Percentiles rank a stretch among this genome's conserved stretches.
Conservation (phyloP, 2,113 vertebrate genomes). For the Argyrosomus japonicus region DNA sequence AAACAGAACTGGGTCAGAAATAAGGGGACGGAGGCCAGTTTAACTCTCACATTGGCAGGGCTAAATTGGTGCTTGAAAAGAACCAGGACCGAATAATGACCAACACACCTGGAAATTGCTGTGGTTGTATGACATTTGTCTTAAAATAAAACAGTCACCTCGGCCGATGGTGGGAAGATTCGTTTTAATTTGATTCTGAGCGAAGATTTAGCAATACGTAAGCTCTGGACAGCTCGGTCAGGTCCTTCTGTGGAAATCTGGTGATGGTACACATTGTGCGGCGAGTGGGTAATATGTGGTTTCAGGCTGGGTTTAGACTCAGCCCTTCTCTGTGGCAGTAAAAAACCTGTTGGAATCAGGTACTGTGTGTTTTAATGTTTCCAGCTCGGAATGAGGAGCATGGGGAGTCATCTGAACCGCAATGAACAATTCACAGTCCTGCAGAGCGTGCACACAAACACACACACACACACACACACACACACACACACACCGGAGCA, state of each 20-base stretch:
- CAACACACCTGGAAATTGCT: conserved; percentile 64
- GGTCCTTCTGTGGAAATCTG: conserved; percentile 54
- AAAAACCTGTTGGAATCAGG: conserved; percentile 74
- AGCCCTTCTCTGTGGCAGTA: conserved; percentile 68
- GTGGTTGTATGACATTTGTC: conserved; percentile 36
- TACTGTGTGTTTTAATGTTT: conserved; percentile 66
- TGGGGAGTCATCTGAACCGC: conserved; percentile 72
- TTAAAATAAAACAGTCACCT: conserved; percentile 49
- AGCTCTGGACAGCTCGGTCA: conserved; percentile 27
- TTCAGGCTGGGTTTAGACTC: conserved; percentile 68
- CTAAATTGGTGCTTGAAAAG: conserved; percentile 55
- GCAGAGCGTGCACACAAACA: conserved; percentile 23
- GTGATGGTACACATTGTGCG: conserved; percentile 42
- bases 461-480: conserved; percentile 33
- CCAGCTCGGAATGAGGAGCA: conserved; percentile 72
- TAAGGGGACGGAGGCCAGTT: conserved; percentile 63
- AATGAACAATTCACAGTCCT: conserved; percentile 60
- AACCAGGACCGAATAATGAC: conserved; percentile 52
- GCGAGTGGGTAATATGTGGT: conserved; percentile 65
- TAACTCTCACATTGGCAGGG: conserved; percentile 57
- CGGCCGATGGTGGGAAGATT: conserved; percentile 14
- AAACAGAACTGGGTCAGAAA: conserved; percentile 79
- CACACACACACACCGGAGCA: conserved; percentile 30
- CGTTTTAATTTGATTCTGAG: conserved; percentile 41
- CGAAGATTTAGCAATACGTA: conserved; percentile 28